Conservation (phyloP, 2,888 invertebrate species). For the Fissipunctia ypsillon region DNA sequence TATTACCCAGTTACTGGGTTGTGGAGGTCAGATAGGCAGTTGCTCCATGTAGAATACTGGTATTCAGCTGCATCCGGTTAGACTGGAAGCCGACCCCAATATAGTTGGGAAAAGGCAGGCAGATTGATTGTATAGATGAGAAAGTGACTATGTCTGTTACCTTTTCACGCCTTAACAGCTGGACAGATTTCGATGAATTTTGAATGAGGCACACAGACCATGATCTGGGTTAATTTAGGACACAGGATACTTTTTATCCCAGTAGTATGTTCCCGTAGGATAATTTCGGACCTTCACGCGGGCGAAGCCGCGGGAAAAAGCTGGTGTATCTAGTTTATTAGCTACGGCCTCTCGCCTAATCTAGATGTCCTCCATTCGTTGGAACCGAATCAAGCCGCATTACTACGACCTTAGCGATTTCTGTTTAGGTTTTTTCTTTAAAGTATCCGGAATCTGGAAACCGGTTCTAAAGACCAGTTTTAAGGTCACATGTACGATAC, state of each 20-base stretch:
- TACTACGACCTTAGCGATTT: constrained; percentile 24
- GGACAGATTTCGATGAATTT: background rate
- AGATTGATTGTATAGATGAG: no score
- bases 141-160: background rate
- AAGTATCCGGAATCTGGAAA: background rate
- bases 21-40: no score
- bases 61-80: no score
- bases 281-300: background rate
- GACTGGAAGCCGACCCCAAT: no score
- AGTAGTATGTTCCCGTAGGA: background rate
- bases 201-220: no score
- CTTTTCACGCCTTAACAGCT: background rate
- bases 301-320: background rate
- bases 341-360: constrained; percentile 25
- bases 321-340: background rate
- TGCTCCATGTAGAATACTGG: no score
- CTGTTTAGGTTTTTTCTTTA: constrained; percentile 20
- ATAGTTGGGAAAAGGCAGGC: no score
- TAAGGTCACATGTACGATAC: constrained; percentile 1
- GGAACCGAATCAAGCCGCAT: constrained; percentile 14
- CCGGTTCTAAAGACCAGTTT: constrained; percentile 30
- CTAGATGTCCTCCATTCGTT: constrained; percentile 34
- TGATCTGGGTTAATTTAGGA: no score
- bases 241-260: background rate
- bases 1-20: no score